Conservation (phyloP, 2,888 invertebrate species). For the Spodoptera picta region DNA sequence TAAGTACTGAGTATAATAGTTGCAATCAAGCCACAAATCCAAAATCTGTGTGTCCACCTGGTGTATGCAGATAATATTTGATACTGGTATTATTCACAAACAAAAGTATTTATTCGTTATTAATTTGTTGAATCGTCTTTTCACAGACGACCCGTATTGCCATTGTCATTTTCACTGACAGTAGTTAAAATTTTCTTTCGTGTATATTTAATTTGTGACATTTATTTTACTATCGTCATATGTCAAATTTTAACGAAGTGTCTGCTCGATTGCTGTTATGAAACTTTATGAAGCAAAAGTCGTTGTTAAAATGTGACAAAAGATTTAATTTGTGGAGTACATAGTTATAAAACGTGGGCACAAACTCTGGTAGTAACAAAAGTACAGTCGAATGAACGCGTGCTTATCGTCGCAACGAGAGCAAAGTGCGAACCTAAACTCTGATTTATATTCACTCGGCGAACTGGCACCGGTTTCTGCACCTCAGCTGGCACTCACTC, state of each 20-base stretch:
- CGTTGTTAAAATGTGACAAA: no score
- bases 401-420: constrained; percentile 64
- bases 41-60: not conserved
- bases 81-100: constrained; percentile 13
- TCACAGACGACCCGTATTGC: constrained; percentile 12
- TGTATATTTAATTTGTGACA: no score
- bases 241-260: no score
- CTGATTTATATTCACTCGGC: constrained; percentile 72
- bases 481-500: constrained; percentile 58
- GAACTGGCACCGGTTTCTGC: constrained; percentile 60
- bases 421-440: constrained; percentile 65
- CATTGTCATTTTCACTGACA: not conserved
- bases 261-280: no score
- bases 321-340: not conserved
- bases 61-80: constrained; percentile 18
- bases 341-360: constrained; percentile 5
- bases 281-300: no score
- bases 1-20: not conserved
- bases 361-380: constrained; percentile 45
- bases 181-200: constrained; percentile 4
- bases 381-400: constrained; percentile 61
- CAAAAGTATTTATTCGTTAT: constrained; percentile 4
- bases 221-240: no score
- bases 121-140: constrained; percentile 12
- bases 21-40: constrained; percentile 11